Evolutionary conservation across 2,113 vertebrate species (phyloP), one percentile per base, ranked within the genome.

Genomic region (Lophius piscatorius): DNA sequence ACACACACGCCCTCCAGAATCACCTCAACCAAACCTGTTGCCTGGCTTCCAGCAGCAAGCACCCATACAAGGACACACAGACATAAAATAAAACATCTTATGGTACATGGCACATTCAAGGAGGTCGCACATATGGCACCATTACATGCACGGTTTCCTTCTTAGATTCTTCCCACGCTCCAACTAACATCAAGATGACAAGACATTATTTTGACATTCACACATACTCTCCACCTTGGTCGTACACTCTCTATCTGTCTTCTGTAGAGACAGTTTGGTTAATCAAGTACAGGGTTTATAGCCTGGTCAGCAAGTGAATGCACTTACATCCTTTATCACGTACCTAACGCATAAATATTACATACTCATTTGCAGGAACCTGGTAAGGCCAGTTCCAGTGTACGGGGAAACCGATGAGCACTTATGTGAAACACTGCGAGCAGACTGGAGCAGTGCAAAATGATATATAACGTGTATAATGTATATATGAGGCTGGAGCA

Each of bases 141-240:
- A 88, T 87, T 87, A 88, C 86, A 90, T 82, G 86, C 80, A 81
- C 67, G 69, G 79, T 77, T 85, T 79, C 72, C 77, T 55, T 55
- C 71, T 71, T 67, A 67, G 72, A 71, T 34, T 61, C 46, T 35
- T 17, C 41, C 63, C 40, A 82, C 38, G 73, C 75, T 82, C 51
- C 72, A 57, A 61, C 72, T 67, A 34, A 78, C 81, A 76, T 58
- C 74, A 52, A 82, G 64, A 86, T 79, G 73, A 78, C 83, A 69
- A 74, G 49, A 76, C 61, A 78, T 78, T 78, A 63, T 87, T 85
- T 83, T 83, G 87, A 88, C 84, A 83, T 83, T 72, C 80, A 69
- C 77, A 73, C 71, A 78, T 55, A 47, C 44, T 24, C 68, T 31
- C 61, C 33, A 45, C 41, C 48, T 44, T 60, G 54, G 39, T 1